Conservation (phyloP, 2,113 vertebrate species). For the Silurus meridionalis region DNA sequence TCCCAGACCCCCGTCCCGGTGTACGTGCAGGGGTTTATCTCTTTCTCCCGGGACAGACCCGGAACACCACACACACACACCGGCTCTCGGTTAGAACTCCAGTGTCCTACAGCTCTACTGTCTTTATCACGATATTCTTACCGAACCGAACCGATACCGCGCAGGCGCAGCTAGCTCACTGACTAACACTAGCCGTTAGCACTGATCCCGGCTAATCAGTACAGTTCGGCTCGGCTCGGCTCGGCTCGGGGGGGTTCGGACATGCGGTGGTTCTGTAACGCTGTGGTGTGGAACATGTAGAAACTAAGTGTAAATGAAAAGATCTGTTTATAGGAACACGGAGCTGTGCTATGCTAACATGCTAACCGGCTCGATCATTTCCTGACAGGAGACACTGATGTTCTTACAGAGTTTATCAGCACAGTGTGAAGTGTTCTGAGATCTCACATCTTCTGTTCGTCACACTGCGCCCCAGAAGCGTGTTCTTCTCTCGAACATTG, state of each 20-base stretch:
- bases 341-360: constrained; percentile 2
- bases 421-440: too few species aligned
- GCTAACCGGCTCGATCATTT: background rate
- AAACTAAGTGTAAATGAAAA: background rate
- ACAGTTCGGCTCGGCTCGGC: background rate
- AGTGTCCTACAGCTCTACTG: background rate
- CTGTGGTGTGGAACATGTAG: too few species aligned
- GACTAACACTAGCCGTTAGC: background rate
- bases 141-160: background rate
- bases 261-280: background rate
- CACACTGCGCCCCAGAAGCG: too few species aligned
- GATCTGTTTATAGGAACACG: background rate
- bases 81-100: background rate
- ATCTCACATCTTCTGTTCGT: too few species aligned
- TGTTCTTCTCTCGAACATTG: too few species aligned
- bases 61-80: background rate
- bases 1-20: constrained; percentile 24
- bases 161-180: constrained; percentile 26
- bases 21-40: background rate
- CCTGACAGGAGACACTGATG: background rate
- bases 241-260: background rate
- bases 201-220: background rate
- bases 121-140: background rate
- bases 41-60: background rate
- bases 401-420: too few species aligned